A percentile compares a stretch with the other conserved stretches of the same genome.
These are phyloP conservation scores for Eledone cirrhosa DNA, from an alignment of 2,888 invertebrate genomes.

Conservation along the genomic window DNA sequence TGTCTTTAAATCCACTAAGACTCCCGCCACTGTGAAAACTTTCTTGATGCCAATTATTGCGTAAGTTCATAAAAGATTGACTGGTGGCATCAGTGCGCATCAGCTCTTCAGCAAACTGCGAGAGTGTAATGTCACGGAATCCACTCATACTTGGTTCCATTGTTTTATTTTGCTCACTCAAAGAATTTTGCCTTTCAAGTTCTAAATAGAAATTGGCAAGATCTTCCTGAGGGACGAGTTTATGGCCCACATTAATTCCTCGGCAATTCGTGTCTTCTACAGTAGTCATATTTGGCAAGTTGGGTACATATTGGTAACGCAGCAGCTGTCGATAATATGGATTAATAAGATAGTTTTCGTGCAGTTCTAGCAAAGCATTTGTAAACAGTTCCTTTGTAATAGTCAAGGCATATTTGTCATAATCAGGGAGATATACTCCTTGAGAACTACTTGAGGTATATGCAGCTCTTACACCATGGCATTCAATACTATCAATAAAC, in stretches of 20 bases:
- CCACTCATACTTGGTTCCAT: constrained; percentile 48
- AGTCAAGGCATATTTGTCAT: constrained; percentile 45
- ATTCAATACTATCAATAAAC: constrained; percentile 1
- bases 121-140: constrained; percentile 58
- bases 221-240: constrained; percentile 45
- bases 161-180: constrained; percentile 41
- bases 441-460: neutral
- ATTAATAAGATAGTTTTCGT: constrained; percentile 39
- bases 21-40: constrained; percentile 54
- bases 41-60: constrained; percentile 41
- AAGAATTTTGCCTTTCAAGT: constrained; percentile 43
- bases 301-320: neutral
- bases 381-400: constrained; percentile 52
- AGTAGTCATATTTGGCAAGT: neutral
- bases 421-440: constrained; percentile 30
- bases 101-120: constrained; percentile 60
- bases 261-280: neutral
- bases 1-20: constrained; percentile 52
- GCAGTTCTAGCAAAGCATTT: constrained; percentile 55
- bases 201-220: constrained; percentile 44
- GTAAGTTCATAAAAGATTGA: constrained; percentile 47
- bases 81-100: constrained; percentile 55
- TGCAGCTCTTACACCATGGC: constrained; percentile 8
- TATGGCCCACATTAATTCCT: neutral
- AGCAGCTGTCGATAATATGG: constrained; percentile 21